Evolutionary conservation across 2,888 invertebrate genomes (phyloP).

Genomic region (Macrosiphum euphorbiae): DNA sequence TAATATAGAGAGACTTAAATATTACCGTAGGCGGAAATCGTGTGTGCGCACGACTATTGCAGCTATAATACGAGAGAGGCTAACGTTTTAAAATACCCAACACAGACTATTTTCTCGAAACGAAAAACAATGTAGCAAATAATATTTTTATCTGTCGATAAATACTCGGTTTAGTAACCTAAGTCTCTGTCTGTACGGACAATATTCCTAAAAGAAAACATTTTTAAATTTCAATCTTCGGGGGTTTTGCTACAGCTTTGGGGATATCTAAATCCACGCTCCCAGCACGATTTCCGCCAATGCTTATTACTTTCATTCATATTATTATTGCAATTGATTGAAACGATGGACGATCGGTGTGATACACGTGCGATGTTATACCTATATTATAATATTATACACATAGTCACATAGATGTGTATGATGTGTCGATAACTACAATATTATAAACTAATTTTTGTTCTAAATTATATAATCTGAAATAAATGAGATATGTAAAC

Average conservation of each 20-base stretch:
- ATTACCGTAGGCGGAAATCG: background rate
- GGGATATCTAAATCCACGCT: background rate
- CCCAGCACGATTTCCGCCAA: background rate
- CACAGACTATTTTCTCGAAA: background rate
- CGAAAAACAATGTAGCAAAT: background rate
- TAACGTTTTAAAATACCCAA: background rate
- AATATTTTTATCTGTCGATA: background rate
- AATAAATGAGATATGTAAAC: conserved; percentile 25
- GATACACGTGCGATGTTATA: background rate
- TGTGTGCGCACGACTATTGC: background rate
- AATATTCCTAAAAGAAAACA: background rate
- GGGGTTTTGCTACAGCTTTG: background rate
- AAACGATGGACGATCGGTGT: background rate
- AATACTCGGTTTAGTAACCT: background rate
- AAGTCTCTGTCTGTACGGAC: background rate
- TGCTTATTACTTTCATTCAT: background rate
- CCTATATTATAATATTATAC: background rate
- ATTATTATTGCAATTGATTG: background rate
- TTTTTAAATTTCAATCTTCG: background rate
- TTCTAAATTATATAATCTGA: conserved; percentile 13
- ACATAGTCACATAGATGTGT: conserved; percentile 19
- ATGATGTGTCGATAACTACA: conserved; percentile 13
- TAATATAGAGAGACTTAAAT: background rate
- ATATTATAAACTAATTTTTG: conserved; percentile 22
- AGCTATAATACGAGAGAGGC: background rate